phyloP scores from a whole-genome alignment of 2,888 invertebrate genomes.

The Cerceris ruficornis region DNA sequence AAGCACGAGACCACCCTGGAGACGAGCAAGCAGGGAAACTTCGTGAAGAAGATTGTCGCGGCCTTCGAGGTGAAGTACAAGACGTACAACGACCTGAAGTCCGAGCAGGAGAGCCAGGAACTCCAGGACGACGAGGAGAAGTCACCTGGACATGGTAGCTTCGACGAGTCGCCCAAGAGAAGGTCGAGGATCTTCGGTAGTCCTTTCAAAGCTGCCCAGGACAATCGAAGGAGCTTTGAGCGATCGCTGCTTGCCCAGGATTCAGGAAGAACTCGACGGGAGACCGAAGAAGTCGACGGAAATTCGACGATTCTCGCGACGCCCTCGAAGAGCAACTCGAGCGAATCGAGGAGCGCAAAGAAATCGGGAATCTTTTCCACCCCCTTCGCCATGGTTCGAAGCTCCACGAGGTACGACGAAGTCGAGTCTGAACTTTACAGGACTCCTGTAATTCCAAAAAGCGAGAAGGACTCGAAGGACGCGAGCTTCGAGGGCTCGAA shows the following conservation, averaged over 20 bases:
- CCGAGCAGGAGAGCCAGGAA: background rate
- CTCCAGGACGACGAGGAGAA: background rate
- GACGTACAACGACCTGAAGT: slow-evolving; percentile 35
- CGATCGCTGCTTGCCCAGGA: no score
- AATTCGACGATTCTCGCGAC: background rate
- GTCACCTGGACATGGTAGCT: fast-evolving
- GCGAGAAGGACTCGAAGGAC: background rate
- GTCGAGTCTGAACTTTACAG: background rate
- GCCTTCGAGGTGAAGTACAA: slow-evolving; percentile 71
- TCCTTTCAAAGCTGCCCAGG: slow-evolving; percentile 1
- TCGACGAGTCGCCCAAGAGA: background rate
- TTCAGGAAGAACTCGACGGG: no score
- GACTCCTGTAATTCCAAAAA: slow-evolving; percentile 1
- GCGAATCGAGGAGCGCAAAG: background rate
- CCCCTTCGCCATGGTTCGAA: background rate
- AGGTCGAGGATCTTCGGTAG: background rate
- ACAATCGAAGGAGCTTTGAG: background rate
- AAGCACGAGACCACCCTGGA: slow-evolving; percentile 18
- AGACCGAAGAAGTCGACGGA: background rate
- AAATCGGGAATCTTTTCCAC: background rate
- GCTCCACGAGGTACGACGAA: background rate
- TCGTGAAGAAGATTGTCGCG: slow-evolving; percentile 73
- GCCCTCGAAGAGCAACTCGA: slow-evolving; percentile 4
- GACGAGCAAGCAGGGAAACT: slow-evolving; percentile 56
- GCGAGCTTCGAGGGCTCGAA: background rate